Evolutionary conservation across 1,140 invertebrate genomes (phyloP), one percentile per base, ranked within the genome.

Genomic region (Zaprionus vittiger): DNA sequence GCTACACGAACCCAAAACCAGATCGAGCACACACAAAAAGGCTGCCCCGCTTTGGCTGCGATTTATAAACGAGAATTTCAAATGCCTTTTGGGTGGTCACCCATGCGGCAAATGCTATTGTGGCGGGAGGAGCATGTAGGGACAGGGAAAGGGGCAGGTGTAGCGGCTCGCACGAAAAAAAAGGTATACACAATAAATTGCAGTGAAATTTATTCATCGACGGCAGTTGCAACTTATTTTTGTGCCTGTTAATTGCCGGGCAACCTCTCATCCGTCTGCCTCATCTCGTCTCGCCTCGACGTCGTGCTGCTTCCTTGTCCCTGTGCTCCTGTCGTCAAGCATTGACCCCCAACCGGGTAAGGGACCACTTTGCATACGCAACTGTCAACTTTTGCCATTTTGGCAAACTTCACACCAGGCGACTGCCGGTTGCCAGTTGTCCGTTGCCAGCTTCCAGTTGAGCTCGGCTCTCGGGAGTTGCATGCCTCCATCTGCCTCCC

Each of bases 301-400:
- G 5, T 28, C 1, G 26, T 44, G 17, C 6, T 15, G 9, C 15
- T 6, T 20, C 11, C 5, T 14, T 20, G 11, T 12, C 20, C 15
- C 63, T 4, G 22, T 5, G 2, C 15, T 14, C 4, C 55, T 34
- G 24, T 9, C 12, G 9, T 15, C 15, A 14, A 22, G 37, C 38
- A 9, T 65, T 20, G 15, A 12, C 20, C 34, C 37, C 34, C 34
- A 11, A 24, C 12, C 11, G 17, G n/a, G 9, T 28, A n/a, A 31
- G 38, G 41, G 17, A 57, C 63, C 64, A 61, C 63, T 82, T 86
- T 86, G 84, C 83, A 80, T 87, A 87, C 83, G 67, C 80, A 89
- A 89, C 70, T 89, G 84, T 87, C 84, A 89, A 87, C 83, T 87
- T 89, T 87, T 80, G 84, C 80, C 80, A 80, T 86, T 86, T 87